A percentile compares a stretch with the other conserved stretches of the same genome.
phyloP scores from a whole-genome alignment of 2,797 vertebrate species.

The Intellagama lesueurii region DNA sequence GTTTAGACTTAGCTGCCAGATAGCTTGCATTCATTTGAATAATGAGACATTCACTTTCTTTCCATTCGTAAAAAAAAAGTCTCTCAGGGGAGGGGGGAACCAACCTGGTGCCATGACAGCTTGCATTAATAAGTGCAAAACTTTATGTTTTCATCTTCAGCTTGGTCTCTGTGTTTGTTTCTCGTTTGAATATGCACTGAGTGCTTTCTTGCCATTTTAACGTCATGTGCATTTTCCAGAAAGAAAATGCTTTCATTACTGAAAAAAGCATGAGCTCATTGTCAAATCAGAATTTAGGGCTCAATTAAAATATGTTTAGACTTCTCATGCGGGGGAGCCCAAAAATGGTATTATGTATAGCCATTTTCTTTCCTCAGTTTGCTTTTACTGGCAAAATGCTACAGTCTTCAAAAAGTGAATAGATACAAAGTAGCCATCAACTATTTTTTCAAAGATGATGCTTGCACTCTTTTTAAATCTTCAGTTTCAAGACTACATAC shows the following conservation, averaged over 20 bases:
- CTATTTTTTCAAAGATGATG: background rate
- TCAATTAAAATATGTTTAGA: slow-evolving; percentile 45
- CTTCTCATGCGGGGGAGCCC: background rate
- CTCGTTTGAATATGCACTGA: background rate
- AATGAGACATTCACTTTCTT: background rate
- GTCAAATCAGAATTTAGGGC: slow-evolving; percentile 30
- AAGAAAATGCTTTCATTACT: background rate
- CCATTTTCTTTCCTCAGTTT: background rate
- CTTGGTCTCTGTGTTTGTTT: background rate
- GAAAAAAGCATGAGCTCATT: background rate
- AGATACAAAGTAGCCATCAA: background rate
- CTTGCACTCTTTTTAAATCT: background rate
- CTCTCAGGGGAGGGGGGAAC: accelerated
- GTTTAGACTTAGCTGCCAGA: slow-evolving; percentile 47
- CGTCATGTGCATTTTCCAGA: slow-evolving; percentile 7
- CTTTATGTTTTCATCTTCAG: slow-evolving; percentile 9
- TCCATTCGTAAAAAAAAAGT: slow-evolving; percentile 26
- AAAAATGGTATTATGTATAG: background rate
- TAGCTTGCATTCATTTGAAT: slow-evolving; percentile 43
- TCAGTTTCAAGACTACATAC: background rate
- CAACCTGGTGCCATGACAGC: background rate
- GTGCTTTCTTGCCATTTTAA: background rate
- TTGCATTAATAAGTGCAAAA: slow-evolving; percentile 35
- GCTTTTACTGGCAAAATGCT: background rate
- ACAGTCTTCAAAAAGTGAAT: background rate